Base-by-base conservation (phyloP, 1,140 invertebrate species). In the Heterodera schachtii region DNA sequence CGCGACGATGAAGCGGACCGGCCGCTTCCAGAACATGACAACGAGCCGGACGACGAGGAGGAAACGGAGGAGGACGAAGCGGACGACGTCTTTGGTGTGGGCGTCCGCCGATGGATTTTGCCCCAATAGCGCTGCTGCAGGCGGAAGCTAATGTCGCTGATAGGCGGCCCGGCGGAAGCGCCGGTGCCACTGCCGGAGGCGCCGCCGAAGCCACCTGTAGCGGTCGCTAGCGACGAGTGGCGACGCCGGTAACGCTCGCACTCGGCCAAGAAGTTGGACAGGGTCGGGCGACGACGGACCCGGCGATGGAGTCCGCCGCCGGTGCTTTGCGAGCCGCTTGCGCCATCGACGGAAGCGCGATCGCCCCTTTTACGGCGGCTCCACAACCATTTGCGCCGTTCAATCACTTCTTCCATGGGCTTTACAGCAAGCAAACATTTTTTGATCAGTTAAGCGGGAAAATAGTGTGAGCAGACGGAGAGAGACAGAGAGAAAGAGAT, bases 71-170 rank as follows among this genome's bases (percentile, higher is more conserved):
- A 47, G 16, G 69, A 69, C 75, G 80, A 57, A 16, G 81, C 9
- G 16, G 46, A 60, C 47, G 46, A 13, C 16, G 1, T 9, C 80
- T 21, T 11, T 16, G 77, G 77, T 44, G 77, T 78, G 4, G 77
- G 77, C n/a, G 77, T 78, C 47, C 64, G 66, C 46, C 43, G 16
- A 46, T 78, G 77, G n/a, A 78, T 69, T 57, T 79, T 78, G 7
- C 87, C 87, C 81, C 87, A 85, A 75, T 88, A 88, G 73, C 84
- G 84, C 69, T 87, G 82, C 69, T 88, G 69, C 52, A 85, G 67
- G 21, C 84, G 73, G 43, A 85, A 85, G 52, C 67, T 85, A 13
- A 74, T 21, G 11, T 80, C 79, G n/a, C 57, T 49, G 7, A 80
- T 74, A n/a, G 70, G 67, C 52, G 11, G 31, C 70, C 31, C 31